Evolutionary conservation across 1,140 invertebrate species (phyloP), one percentile per base, ranked within the genome.

Genomic region (Apis florea): DNA sequence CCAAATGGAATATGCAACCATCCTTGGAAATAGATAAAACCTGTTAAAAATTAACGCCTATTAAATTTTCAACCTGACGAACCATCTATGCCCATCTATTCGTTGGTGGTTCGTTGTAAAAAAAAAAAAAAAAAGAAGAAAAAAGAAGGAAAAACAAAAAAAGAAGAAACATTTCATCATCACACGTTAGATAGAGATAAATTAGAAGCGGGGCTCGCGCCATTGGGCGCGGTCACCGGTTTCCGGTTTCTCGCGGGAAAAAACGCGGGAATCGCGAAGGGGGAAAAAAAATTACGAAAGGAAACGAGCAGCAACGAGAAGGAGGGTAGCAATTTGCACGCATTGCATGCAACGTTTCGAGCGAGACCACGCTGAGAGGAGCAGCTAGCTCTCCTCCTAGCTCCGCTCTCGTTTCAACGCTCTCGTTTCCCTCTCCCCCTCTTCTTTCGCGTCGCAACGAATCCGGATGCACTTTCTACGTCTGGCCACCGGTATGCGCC

Each of bases 401-500:
- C n/a, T n/a, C 53, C 54, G 49, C n/a, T n/a, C n/a, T n/a, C 59
- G 51, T 69, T 53, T 54, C 61, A 15, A n/a, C 2, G 59, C 24
- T 69, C 49, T 24, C 47, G 47, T 19, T 69, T 1, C 5, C 13
- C 71, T 24, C 19, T 68, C 61, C 72, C 67, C 74, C 67, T 70
- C 53, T 51, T 83, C 73, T 71, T 54, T 53, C 63, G 21, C 67
- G 63, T 88, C 63, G 76, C 83, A 56, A 77, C 49, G 70, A 77
- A 56, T 47, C 75, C 88, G 85, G 79, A 84, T 88, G 74, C 83
- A 74, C 56, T 74, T 79, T 67, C 85, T 83, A 82, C 76, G 78
- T 89, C 77, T 82, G 73, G 66, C 70, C 68, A 56, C 54, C 69
- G 84, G 85, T 89, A 88, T 83, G 88, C 83, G 73, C 72, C 84